Evolutionary conservation across 2,797 vertebrate genomes (phyloP).

Genomic region (Gouania willdenowi): DNA sequence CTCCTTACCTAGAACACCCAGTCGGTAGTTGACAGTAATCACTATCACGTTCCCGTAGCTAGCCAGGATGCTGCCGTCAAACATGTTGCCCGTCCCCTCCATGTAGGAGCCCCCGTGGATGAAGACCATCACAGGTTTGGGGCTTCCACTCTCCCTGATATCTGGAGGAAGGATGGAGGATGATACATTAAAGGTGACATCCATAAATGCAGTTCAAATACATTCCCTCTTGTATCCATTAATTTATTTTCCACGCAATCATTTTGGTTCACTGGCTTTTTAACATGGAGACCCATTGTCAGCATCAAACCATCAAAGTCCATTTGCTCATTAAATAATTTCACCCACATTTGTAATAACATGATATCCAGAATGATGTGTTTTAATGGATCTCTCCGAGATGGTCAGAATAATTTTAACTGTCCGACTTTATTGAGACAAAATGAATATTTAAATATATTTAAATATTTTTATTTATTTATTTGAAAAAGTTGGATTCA

Average conservation of each 20-base stretch:
- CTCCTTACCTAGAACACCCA: conserved; percentile 95
- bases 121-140: conserved; percentile 99
- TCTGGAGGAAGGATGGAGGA: conserved; percentile 80
- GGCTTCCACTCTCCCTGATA: conserved; percentile 98
- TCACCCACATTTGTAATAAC: too few species aligned
- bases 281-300: conserved; percentile 32
- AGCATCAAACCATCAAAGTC: conserved; percentile 55
- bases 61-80: conserved; percentile 98
- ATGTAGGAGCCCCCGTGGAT: conserved; percentile 98
- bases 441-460: too few species aligned
- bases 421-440: conserved; percentile 27
- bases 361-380: conserved; percentile 29
- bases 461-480: too few species aligned
- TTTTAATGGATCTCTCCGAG: conserved; percentile 47
- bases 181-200: conserved; percentile 60
- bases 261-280: conserved; percentile 49
- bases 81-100: conserved; percentile 99
- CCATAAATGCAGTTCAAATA: conserved; percentile 53
- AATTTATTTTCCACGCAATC: conserved; percentile 15
- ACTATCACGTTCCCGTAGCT: conserved; percentile 99
- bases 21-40: conserved; percentile 98
- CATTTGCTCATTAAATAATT: too few species aligned
- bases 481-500: too few species aligned
- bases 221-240: conserved; percentile 47
- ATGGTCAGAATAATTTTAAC: conserved; percentile 44